Percentiles rank a stretch among this genome's conserved stretches.
These are phyloP conservation scores for Nycteola revayana DNA, from an alignment of 2,888 invertebrate genomes.

Conservation along the genomic window DNA sequence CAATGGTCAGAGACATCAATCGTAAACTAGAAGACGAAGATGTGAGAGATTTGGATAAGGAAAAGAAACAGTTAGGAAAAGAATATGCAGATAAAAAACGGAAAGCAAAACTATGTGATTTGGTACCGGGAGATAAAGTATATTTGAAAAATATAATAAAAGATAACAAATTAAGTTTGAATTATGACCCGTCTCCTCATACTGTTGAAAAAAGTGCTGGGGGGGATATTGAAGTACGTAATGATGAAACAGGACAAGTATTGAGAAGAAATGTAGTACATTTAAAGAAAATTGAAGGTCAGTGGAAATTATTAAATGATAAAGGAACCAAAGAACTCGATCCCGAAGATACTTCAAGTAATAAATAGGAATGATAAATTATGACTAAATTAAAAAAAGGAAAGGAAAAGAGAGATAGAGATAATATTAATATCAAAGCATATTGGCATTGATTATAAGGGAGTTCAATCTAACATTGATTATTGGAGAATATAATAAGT, in stretches of 20 bases:
- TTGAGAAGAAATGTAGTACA: slow-evolving; percentile 11
- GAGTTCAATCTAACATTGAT: not conserved
- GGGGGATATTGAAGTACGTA: slow-evolving; percentile 9
- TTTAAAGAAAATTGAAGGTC: not conserved
- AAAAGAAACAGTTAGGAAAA: slow-evolving; percentile 23
- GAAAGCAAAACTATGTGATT: slow-evolving; percentile 5
- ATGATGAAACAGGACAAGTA: slow-evolving; percentile 17
- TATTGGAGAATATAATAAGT: not conserved
- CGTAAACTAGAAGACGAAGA: slow-evolving; percentile 12
- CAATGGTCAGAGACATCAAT: slow-evolving; percentile 7
- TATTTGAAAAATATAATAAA: slow-evolving; percentile 15
- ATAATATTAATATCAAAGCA: not conserved
- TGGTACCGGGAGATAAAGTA: slow-evolving; percentile 16
- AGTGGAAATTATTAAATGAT: not conserved
- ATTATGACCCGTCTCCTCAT: slow-evolving; percentile 12
- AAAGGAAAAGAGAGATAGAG: too few species aligned
- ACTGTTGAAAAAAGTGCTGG: slow-evolving; percentile 11
- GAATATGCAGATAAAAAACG: slow-evolving; percentile 15
- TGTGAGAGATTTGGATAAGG: slow-evolving; percentile 20
- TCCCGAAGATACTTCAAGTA: not conserved
- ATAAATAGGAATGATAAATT: not conserved
- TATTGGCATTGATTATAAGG: not conserved
- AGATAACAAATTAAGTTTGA: slow-evolving; percentile 11
- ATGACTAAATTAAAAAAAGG: not conserved
- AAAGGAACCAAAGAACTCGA: not conserved